Evolutionary conservation across 1,140 invertebrate species (phyloP).

Genomic region (Calliopsis andreniformis): DNA sequence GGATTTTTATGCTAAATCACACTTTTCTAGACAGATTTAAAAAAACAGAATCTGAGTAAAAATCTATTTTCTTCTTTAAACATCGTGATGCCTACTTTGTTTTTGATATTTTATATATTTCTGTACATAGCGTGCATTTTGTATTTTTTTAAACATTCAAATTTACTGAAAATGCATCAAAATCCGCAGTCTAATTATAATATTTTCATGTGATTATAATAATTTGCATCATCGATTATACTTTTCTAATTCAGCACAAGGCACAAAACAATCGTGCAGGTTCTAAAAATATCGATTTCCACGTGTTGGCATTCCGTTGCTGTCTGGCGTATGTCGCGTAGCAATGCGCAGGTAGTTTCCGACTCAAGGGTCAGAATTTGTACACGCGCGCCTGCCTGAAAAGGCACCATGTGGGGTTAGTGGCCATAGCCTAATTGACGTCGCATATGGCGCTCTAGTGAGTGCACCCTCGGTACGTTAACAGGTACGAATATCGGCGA

Average conservation of each 20-base stretch:
- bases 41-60: no score
- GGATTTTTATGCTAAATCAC: no score
- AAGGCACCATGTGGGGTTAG: slow-evolving; percentile 49
- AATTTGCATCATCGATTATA: no score
- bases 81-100: no score
- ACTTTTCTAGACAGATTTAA: no score
- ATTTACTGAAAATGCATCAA: no score
- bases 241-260: neutral
- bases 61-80: no score
- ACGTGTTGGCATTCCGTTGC: slow-evolving; percentile 64
- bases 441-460: slow-evolving; percentile 48
- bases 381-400: slow-evolving; percentile 31
- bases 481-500: slow-evolving; percentile 51
- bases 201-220: no score
- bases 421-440: slow-evolving; percentile 50
- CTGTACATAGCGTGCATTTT: no score
- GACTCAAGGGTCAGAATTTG: slow-evolving; percentile 51
- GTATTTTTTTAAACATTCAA: no score
- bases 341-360: slow-evolving; percentile 63
- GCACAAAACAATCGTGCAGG: slow-evolving; percentile 4
- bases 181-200: no score
- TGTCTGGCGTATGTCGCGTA: slow-evolving; percentile 63
- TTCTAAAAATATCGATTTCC: slow-evolving; percentile 67
- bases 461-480: slow-evolving; percentile 28
- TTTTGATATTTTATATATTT: no score